phyloP scores from a whole-genome alignment of 92 coral and sea anemone species.

The Scolanthus callimorphus region DNA sequence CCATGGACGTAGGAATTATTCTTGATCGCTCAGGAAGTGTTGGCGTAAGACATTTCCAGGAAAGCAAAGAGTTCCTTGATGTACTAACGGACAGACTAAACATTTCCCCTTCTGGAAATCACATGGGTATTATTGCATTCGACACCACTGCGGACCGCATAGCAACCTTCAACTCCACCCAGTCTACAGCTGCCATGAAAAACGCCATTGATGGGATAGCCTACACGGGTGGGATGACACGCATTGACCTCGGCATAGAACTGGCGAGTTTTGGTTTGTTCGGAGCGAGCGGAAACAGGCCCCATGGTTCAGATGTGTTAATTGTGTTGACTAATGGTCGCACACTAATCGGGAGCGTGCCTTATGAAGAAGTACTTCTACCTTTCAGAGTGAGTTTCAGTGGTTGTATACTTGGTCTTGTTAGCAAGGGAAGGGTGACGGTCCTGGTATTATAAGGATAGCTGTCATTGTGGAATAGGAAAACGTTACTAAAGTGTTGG shows the following conservation, averaged over 20 bases:
- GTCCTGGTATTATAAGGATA: too few relatives aligned
- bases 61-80: conserved; percentile 40
- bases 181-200: conserved; percentile 42
- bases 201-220: conserved; percentile 29
- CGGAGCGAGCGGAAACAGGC: conserved; percentile 31
- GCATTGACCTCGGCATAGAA: conserved; percentile 54
- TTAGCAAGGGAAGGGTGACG: too few relatives aligned
- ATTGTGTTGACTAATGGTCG: conserved; percentile 77
- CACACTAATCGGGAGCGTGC: too few relatives aligned
- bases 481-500: too few relatives aligned
- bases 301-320: conserved; percentile 44
- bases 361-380: too few relatives aligned
- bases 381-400: too few relatives aligned
- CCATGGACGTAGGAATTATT: conserved; percentile 55
- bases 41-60: conserved; percentile 28
- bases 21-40: too few relatives aligned
- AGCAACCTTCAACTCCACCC: conserved; percentile 42
- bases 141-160: conserved; percentile 24
- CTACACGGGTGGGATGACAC: conserved; percentile 44
- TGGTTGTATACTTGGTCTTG: too few relatives aligned
- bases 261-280: too few relatives aligned
- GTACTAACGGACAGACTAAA: conserved; percentile 43
- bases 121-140: conserved; percentile 61
- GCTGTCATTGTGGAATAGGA: too few relatives aligned
- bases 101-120: conserved; percentile 49